Conservation (phyloP, 2,888 invertebrate genomes). For the Drosophila acutilabella region DNA sequence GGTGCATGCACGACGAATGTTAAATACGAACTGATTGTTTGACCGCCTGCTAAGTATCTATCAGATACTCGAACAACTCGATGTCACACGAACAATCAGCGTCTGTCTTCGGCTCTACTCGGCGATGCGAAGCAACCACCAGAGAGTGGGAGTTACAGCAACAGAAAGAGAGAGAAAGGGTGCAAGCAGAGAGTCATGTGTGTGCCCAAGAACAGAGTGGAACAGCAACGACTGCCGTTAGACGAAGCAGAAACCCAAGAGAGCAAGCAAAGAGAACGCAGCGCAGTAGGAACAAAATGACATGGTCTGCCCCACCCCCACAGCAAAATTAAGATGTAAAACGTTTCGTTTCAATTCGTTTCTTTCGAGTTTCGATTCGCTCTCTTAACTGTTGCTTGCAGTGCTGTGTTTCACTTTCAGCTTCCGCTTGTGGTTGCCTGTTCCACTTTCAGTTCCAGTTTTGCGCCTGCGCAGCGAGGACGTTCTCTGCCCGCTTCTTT, state of each 20-base stretch:
- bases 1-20: conserved; percentile 49
- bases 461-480: conserved; percentile 31
- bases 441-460: conserved; percentile 16
- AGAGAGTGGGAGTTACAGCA: not conserved
- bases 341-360: conserved; percentile 31
- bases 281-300: conserved; percentile 24
- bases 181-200: conserved; percentile 1
- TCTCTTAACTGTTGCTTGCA: conserved; percentile 24
- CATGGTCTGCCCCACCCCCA: conserved; percentile 22
- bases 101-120: conserved; percentile 21
- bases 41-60: conserved; percentile 25
- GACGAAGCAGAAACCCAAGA: not conserved
- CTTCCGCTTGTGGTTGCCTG: conserved; percentile 6
- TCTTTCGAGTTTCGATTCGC: not conserved
- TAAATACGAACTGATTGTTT: conserved; percentile 58
- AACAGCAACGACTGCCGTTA: not conserved
- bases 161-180: not conserved
- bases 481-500: conserved; percentile 7
- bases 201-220: not conserved
- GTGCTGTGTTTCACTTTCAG: conserved; percentile 19
- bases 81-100: conserved; percentile 19
- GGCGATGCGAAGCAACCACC: not conserved
- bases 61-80: conserved; percentile 12
- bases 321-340: conserved; percentile 32
- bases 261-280: conserved; percentile 14